These are phyloP conservation scores for Chironomus striatipennis DNA, from an alignment of 1,140 invertebrate genomes.

Conservation along the genomic window DNA sequence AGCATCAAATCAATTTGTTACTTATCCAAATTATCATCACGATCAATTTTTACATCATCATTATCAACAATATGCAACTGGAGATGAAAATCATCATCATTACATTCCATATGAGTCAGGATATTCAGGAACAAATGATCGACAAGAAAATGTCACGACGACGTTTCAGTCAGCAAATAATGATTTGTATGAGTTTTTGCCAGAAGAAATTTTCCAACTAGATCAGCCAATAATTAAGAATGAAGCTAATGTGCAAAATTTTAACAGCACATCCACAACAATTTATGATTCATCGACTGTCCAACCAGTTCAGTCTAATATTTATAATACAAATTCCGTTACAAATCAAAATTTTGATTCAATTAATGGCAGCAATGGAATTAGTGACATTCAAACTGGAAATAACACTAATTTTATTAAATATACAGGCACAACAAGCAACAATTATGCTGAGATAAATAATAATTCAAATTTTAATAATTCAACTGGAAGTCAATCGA, in stretches of 20 bases:
- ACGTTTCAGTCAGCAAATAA: constrained; percentile 51
- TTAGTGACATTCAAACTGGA: neutral
- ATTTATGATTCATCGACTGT: too few relatives aligned
- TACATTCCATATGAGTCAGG: neutral
- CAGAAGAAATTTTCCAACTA: constrained; percentile 67
- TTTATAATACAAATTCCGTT: too few relatives aligned
- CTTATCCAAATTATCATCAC: neutral
- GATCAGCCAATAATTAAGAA: constrained; percentile 52
- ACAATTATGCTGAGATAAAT: neutral
- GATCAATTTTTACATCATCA: constrained; percentile 4
- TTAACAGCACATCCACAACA: neutral
- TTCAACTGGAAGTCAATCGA: neutral
- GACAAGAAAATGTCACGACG: constrained; percentile 41
- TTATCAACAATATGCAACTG: neutral
- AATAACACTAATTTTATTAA: neutral
- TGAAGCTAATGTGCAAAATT: neutral
- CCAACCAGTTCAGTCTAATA: too few relatives aligned
- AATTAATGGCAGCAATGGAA: neutral
- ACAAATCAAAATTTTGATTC: neutral
- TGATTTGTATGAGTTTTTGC: constrained; percentile 51
- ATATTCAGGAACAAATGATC: neutral
- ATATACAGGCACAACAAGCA: neutral
- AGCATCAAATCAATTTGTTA: neutral
- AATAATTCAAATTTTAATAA: neutral
- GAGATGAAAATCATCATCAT: neutral